Evolutionary conservation across 2,888 invertebrate species (phyloP), one percentile per base, ranked within the genome.

Genomic region (Eilema griseolum): DNA sequence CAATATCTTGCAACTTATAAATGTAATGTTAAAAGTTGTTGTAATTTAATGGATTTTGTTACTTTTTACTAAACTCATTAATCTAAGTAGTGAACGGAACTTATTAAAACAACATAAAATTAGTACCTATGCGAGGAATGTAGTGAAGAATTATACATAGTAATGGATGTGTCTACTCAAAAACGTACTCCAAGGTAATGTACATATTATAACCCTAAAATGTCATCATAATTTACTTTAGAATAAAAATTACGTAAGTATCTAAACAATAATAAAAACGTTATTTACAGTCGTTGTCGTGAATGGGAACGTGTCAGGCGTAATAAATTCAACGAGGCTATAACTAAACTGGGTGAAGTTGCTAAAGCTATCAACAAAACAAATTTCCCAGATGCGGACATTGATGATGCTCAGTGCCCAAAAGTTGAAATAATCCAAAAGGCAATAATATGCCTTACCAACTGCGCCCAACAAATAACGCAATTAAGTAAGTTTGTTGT

Each of bases 221-320:
- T 59, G 16, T 59, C 52, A 7, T 52, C 11, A n/a, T 5, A 28
- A 5, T 16, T 46, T 26, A 12, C n/a, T 26, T 4, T 10, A 3
- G 24, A 28, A 7, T 8, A 23, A 12, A 64, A 8, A 26, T 41
- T 41, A 52, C 20, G 12, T 4, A 8, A n/a, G 16, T 52, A n/a
- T 7, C 3, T 28, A 52, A 23, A 24, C 8, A 31, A 33, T 26
- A 31, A 31, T 12, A 60, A 8, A n/a, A 31, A 28, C 23, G 37
- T 24, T 24, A 12, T 62, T 90, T 92, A 68, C 84, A 96, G 96
- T 86, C 96, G 96, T 85, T 96, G 96, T 78, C 96, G 96, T 84
- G 96, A 96, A 93, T 97, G 97, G 97, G 97, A 97, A 92, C 96
- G 96, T 84, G 96, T 96, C 84, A 94, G 97, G 85, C 94, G 97